Conservation (phyloP, 1,140 invertebrate species). For the Aethina tumida region DNA sequence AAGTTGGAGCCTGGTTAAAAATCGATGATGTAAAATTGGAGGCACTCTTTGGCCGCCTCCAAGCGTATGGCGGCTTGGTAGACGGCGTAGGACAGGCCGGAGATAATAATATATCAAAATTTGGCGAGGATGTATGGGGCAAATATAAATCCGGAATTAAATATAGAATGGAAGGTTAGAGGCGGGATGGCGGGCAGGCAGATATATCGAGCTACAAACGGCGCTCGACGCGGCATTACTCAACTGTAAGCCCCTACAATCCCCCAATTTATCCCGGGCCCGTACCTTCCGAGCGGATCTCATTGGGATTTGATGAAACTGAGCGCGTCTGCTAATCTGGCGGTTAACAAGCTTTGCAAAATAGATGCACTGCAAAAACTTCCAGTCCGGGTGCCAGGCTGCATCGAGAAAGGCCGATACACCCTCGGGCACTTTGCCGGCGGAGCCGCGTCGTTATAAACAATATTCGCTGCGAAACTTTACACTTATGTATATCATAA, state of each 20-base stretch:
- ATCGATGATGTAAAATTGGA: too few species aligned
- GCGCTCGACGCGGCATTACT: conserved; percentile 36
- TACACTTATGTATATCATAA: too few species aligned
- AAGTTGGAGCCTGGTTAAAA: too few species aligned
- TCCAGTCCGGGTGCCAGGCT: conserved; percentile 31
- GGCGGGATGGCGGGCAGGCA: conserved; percentile 19
- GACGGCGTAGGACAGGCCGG: too few species aligned
- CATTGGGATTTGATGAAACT: conserved; percentile 39
- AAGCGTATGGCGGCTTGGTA: too few species aligned
- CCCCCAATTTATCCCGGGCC: conserved; percentile 37
- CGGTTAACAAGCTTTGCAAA: conserved; percentile 37
- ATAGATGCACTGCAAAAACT: conserved; percentile 30
- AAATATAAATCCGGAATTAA: conserved; percentile 34
- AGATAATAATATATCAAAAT: too few species aligned
- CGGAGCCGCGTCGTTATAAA: too few species aligned
- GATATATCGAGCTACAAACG: conserved; percentile 37
- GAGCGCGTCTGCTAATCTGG: conserved; percentile 33
- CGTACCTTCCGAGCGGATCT: conserved; percentile 30
- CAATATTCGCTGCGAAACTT: too few species aligned
- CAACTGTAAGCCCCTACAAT: conserved; percentile 37
- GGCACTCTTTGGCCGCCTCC: too few species aligned
- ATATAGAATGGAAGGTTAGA: conserved; percentile 31
- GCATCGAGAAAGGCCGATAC: conserved; percentile 31
- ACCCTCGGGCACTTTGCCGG: too few species aligned
- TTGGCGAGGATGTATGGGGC: conserved; percentile 29